These are phyloP conservation scores for Scomber japonicus DNA, from an alignment of 2,113 vertebrate genomes.

Conservation along the genomic window DNA sequence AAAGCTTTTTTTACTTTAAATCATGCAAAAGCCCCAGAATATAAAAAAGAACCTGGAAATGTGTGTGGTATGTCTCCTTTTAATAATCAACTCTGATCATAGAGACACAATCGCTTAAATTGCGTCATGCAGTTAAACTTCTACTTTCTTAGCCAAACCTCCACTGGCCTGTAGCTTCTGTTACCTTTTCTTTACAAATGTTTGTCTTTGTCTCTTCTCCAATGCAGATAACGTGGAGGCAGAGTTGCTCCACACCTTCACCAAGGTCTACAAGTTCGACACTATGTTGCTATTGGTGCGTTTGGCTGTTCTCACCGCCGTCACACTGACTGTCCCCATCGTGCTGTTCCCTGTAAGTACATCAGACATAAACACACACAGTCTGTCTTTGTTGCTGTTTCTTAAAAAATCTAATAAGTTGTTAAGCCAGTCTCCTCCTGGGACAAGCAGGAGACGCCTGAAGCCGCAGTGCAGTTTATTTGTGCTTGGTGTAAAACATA, in stretches of 20 bases:
- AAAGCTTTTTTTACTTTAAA: too few relatives aligned
- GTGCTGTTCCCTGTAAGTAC: slow-evolving; percentile 97
- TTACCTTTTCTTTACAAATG: neutral
- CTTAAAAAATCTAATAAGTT: neutral
- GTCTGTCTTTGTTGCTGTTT: neutral
- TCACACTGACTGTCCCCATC: slow-evolving; percentile 95
- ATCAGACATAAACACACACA: neutral
- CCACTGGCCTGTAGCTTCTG: neutral
- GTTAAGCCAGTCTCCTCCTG: neutral
- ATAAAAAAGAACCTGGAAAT: too few relatives aligned
- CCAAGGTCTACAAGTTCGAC: slow-evolving; percentile 94
- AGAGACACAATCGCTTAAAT: too few relatives aligned
- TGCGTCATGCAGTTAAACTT: too few relatives aligned
- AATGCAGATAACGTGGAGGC: slow-evolving; percentile 92
- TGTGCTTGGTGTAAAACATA: neutral
- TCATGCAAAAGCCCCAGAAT: too few relatives aligned
- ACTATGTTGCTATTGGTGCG: slow-evolving; percentile 91
- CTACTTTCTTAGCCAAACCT: neutral
- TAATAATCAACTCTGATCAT: too few relatives aligned
- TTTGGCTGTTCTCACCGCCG: slow-evolving; percentile 94
- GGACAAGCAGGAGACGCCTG: neutral
- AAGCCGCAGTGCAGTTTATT: neutral
- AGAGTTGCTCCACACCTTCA: slow-evolving; percentile 96
- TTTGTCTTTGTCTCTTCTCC: neutral
- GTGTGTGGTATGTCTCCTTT: too few relatives aligned